A percentile compares a stretch with the other conserved stretches of the same genome.
Conservation (phyloP, 2,888 invertebrate species). For the Drosophila antonietae region DNA sequence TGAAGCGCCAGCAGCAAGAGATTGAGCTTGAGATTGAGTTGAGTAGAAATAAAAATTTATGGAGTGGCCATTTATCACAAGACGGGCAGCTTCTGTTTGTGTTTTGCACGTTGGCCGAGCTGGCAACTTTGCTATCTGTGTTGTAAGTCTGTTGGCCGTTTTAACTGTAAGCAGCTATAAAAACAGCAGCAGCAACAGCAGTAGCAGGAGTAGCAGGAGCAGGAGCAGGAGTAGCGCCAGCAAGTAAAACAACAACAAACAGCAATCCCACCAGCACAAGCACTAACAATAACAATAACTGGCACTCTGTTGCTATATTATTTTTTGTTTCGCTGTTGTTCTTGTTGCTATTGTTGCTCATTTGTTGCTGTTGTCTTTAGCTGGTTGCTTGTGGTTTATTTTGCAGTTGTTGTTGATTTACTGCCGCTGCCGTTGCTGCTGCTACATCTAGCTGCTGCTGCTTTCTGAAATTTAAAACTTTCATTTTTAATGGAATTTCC, state of each 20-base stretch:
- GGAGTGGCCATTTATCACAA: slow-evolving; percentile 74
- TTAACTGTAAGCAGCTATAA: slow-evolving; percentile 64
- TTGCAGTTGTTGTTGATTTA: slow-evolving; percentile 56
- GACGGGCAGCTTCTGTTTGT: slow-evolving; percentile 50
- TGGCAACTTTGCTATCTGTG: slow-evolving; percentile 48
- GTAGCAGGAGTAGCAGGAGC: not conserved
- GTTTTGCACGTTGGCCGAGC: slow-evolving; percentile 29
- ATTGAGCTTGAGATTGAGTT: slow-evolving; percentile 69
- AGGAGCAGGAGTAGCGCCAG: not conserved
- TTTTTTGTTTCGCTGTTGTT: slow-evolving; percentile 17
- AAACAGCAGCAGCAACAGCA: slow-evolving; percentile 42
- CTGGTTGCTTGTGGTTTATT: slow-evolving; percentile 48
- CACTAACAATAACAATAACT: slow-evolving; percentile 57
- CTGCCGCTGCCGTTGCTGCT: slow-evolving; percentile 16
- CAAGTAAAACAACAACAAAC: slow-evolving; percentile 26
- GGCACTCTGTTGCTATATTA: slow-evolving; percentile 47
- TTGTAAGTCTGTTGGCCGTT: slow-evolving; percentile 51
- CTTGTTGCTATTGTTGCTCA: slow-evolving; percentile 36
- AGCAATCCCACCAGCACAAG: slow-evolving; percentile 23
- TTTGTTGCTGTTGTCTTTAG: slow-evolving; percentile 59
- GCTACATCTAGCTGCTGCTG: slow-evolving; percentile 20
- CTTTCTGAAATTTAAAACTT: slow-evolving; percentile 65
- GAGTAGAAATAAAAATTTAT: slow-evolving; percentile 75
- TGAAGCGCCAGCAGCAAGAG: slow-evolving; percentile 29
- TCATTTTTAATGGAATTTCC: slow-evolving; percentile 76